A percentile compares a stretch with the other conserved stretches of the same genome.
Conservation (phyloP, 2,113 vertebrate genomes). For the Trichechus manatus region DNA sequence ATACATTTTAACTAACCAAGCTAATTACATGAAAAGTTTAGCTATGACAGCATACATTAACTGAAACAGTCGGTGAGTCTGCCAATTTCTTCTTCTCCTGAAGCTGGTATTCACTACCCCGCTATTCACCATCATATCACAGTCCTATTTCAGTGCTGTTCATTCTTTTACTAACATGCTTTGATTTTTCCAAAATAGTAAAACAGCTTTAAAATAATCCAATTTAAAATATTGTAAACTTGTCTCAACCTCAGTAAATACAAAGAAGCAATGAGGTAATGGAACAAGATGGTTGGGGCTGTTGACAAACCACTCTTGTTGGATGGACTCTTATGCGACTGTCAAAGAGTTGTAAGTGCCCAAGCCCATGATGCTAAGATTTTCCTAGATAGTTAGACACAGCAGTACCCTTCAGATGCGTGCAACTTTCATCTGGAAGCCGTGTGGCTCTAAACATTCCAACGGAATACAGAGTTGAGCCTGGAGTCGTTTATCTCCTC, state of each 20-base stretch:
- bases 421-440: background rate
- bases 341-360: background rate
- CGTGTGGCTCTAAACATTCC: background rate
- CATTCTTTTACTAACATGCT: background rate
- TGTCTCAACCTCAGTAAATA: slow-evolving; percentile 34
- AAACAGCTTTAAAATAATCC: slow-evolving; percentile 35
- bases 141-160: background rate
- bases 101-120: background rate
- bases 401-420: background rate
- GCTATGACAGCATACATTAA: background rate
- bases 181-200: slow-evolving; percentile 62
- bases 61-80: background rate
- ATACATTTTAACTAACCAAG: background rate
- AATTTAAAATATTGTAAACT: slow-evolving; percentile 13
- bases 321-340: slow-evolving; percentile 31
- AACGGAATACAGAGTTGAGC: background rate
- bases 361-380: background rate
- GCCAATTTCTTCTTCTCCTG: background rate
- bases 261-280: slow-evolving; percentile 57
- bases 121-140: background rate
- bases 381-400: background rate
- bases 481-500: background rate
- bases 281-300: background rate
- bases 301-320: background rate
- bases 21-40: background rate